phyloP scores from a whole-genome alignment of 2,888 invertebrate species.

The Zaprionus obscuricornis region DNA sequence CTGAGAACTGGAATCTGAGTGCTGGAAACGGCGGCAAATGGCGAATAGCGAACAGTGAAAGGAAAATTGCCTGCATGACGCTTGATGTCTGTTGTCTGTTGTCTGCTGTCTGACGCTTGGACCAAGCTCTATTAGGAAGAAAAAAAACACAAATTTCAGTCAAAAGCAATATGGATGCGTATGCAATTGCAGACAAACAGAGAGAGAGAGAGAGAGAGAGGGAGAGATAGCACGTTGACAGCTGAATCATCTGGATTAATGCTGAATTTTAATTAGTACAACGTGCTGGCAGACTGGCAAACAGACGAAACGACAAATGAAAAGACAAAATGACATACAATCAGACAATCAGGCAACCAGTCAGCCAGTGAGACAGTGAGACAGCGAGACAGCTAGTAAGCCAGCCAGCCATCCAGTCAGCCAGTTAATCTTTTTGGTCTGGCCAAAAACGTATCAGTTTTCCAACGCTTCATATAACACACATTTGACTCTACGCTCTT shows the following conservation, averaged over 20 bases:
- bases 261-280: constrained; percentile 80
- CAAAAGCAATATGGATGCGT: constrained; percentile 2
- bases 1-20: constrained; percentile 25
- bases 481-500: constrained; percentile 32
- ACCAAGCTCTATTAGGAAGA: constrained; percentile 29
- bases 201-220: neutral
- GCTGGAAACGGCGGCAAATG: neutral
- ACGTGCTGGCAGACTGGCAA: constrained; percentile 40
- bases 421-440: constrained; percentile 37
- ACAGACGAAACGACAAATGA: neutral
- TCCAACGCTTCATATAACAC: too few relatives aligned
- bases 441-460: neutral
- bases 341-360: constrained; percentile 10
- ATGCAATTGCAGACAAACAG: too few relatives aligned
- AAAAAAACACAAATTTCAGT: too few relatives aligned
- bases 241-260: constrained; percentile 80
- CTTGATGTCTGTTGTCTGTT: too few relatives aligned
- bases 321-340: too few relatives aligned
- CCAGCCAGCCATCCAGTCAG: constrained; percentile 9
- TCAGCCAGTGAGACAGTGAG: too few relatives aligned
- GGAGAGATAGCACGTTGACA: constrained; percentile 50
- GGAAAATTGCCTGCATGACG: constrained; percentile 2
- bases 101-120: too few relatives aligned
- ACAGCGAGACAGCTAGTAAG: too few relatives aligned
- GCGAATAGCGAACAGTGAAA: neutral